phyloP scores from a whole-genome alignment of 92 coral and sea anemone species.

The Zoanthus gigantus region DNA sequence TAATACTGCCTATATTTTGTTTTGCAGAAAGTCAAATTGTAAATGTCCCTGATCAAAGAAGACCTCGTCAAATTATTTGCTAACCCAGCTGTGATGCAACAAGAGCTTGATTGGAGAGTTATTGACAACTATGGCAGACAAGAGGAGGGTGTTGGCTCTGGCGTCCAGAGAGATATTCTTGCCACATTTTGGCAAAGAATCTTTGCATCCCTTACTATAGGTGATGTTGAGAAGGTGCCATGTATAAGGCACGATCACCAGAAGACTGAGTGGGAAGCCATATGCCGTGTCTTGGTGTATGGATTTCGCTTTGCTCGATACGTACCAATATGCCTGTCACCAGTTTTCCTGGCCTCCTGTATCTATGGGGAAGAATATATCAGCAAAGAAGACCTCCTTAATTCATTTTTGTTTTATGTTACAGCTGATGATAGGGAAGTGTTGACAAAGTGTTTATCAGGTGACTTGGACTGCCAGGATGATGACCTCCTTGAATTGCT shows the following conservation, averaged over 20 bases:
- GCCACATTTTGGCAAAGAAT: conserved; percentile 63
- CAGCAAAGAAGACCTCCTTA: conserved; percentile 44
- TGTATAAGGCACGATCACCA: conserved; percentile 67
- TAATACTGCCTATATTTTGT: background rate
- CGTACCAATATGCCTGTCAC: conserved; percentile 58
- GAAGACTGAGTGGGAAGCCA: conserved; percentile 65
- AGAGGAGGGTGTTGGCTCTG: conserved; percentile 58
- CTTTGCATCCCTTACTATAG: conserved; percentile 44
- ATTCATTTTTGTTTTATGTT: conserved; percentile 55
- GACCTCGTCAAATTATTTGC: conserved; percentile 61
- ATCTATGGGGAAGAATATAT: conserved; percentile 64
- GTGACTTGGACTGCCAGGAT: conserved; percentile 55
- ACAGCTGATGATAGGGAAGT: conserved; percentile 71
- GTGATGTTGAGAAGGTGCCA: conserved; percentile 64
- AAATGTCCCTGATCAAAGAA: conserved; percentile 57
- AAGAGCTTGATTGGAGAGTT: conserved; percentile 61
- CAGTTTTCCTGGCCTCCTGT: conserved; percentile 57
- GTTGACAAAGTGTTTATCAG: conserved; percentile 49
- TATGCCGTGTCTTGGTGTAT: conserved; percentile 58
- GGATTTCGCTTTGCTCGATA: conserved; percentile 56
- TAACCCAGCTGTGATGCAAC: conserved; percentile 47
- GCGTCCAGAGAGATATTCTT: conserved; percentile 54
- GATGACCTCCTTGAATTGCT: conserved; percentile 66
- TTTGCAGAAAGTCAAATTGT: conserved; percentile 41
- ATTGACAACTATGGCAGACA: conserved; percentile 53